Percentiles rank a stretch among this genome's conserved stretches.
Conservation (phyloP, 2,888 invertebrate genomes). For the Gymnoscelis rufifasciata region DNA sequence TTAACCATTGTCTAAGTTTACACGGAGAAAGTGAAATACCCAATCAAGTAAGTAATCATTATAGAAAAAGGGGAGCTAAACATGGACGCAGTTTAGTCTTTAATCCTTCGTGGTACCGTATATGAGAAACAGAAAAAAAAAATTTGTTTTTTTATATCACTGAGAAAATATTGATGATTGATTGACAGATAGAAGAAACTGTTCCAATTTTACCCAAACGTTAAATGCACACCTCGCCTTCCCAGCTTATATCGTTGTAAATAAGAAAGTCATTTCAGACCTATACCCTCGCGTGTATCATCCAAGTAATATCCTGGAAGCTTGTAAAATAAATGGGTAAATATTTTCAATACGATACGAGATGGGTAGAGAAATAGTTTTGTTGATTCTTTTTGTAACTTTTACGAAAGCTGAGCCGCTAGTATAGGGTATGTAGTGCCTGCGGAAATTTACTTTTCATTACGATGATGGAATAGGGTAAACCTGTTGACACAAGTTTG, state of each 20-base stretch:
- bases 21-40: too few species aligned
- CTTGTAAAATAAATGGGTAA: constrained; percentile 47
- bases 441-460: constrained; percentile 17
- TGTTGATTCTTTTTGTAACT: constrained; percentile 49
- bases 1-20: too few species aligned
- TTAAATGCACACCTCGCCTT: constrained; percentile 1
- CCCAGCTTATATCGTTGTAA: constrained; percentile 3
- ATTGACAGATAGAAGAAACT: too few species aligned
- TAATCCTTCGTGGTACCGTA: too few species aligned
- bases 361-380: constrained; percentile 56
- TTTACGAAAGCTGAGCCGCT: constrained; percentile 1
- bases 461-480: constrained; percentile 5
- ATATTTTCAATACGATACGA: constrained; percentile 53
- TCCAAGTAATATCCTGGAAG: constrained; percentile 13
- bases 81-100: too few species aligned
- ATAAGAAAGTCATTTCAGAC: constrained; percentile 13
- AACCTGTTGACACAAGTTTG: constrained; percentile 5
- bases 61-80: too few species aligned
- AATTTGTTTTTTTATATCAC: too few species aligned
- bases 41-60: too few species aligned
- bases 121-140: too few species aligned
- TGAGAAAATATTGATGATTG: too few species aligned
- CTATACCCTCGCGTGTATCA: constrained; percentile 13
- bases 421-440: neutral
- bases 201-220: too few species aligned